Conservation (phyloP, 2,113 vertebrate genomes). For the Cyprinus carpio region DNA sequence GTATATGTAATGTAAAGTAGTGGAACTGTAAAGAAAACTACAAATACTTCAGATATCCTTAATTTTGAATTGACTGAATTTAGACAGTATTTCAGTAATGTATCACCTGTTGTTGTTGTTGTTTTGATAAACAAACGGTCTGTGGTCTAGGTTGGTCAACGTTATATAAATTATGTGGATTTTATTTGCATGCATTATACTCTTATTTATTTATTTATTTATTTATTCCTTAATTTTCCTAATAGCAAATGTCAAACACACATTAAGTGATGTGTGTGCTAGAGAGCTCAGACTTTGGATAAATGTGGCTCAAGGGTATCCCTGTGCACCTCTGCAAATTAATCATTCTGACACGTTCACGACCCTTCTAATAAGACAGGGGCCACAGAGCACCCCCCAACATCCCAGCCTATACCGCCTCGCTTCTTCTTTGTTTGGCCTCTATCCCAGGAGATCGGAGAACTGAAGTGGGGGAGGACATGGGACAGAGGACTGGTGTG, state of each 20-base stretch:
- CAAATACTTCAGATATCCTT: neutral
- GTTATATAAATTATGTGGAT: neutral
- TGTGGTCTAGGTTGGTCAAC: neutral
- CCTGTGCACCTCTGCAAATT: conserved; percentile 81
- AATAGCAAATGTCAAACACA: conserved; percentile 83
- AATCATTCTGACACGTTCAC: conserved; percentile 86
- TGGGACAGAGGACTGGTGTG: conserved; percentile 45
- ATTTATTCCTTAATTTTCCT: conserved; percentile 75
- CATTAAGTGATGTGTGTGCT: conserved; percentile 76
- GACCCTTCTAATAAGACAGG: conserved; percentile 85
- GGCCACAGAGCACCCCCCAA: conserved; percentile 77
- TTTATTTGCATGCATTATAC: neutral
- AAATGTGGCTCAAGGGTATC: conserved; percentile 83
- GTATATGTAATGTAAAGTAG: neutral
- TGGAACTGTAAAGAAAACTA: neutral
- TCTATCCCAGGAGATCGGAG: conserved; percentile 72
- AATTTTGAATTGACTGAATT: neutral
- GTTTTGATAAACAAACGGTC: neutral
- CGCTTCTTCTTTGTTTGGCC: conserved; percentile 79
- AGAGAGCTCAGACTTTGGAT: conserved; percentile 74
- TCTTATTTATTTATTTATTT: neutral
- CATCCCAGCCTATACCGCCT: conserved; percentile 75
- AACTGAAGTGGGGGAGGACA: conserved; percentile 65
- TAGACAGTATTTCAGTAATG: neutral
- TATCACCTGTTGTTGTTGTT: neutral